These are phyloP conservation scores for Nebria brevicollis DNA, from an alignment of 2,888 invertebrate genomes.

Conservation along the genomic window DNA sequence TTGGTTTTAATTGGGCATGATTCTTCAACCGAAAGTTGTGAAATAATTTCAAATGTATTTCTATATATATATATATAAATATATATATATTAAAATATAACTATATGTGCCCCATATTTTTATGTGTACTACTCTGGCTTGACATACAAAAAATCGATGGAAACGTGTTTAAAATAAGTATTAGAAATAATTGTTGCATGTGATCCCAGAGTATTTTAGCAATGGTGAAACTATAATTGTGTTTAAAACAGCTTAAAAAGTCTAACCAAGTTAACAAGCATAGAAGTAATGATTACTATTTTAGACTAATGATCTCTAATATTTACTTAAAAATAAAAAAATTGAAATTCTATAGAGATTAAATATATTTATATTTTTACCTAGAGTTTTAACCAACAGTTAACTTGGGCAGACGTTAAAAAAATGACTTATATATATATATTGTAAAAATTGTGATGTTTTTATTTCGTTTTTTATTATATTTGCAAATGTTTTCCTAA, in stretches of 20 bases:
- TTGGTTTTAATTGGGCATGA: neutral
- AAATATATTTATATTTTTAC: slow-evolving; percentile 12
- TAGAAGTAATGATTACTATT: slow-evolving; percentile 4
- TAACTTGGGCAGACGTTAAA: slow-evolving; percentile 37
- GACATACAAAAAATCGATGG: slow-evolving; percentile 25
- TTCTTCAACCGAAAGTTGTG: slow-evolving; percentile 5
- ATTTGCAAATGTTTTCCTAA: slow-evolving; percentile 5
- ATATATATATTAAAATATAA: neutral
- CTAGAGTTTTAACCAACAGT: slow-evolving; percentile 12
- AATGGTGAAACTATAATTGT: slow-evolving; percentile 27
- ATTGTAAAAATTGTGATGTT: slow-evolving; percentile 12
- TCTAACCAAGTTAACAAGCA: slow-evolving; percentile 42
- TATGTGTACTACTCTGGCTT: slow-evolving; percentile 41
- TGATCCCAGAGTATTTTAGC: slow-evolving; percentile 44
- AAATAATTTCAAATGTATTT: slow-evolving; percentile 8
- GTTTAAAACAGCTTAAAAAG: slow-evolving; percentile 34
- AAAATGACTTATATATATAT: neutral
- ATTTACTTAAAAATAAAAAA: neutral
- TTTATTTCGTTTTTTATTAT: slow-evolving; percentile 15
- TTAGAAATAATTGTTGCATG: slow-evolving; percentile 41
- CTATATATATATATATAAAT: slow-evolving; percentile 2
- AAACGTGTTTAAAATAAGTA: slow-evolving; percentile 3
- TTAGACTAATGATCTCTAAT: neutral
- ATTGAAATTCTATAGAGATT: neutral
- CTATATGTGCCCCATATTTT: slow-evolving; percentile 33